Conservation (phyloP, 2,113 vertebrate species). For the Etheostoma cragini region DNA sequence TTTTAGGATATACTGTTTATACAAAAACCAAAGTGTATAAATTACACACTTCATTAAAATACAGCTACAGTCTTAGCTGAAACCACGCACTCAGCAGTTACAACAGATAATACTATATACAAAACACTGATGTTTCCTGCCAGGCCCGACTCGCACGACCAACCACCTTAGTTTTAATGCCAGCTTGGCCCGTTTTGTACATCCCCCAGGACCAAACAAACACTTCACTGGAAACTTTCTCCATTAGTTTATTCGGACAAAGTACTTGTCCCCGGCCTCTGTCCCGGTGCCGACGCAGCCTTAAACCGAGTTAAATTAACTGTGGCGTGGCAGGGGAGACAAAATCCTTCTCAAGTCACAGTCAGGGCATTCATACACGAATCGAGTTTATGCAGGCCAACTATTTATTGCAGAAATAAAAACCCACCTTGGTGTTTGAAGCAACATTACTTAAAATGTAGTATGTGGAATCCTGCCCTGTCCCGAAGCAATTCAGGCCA, state of each 20-base stretch:
- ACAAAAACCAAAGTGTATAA: no score
- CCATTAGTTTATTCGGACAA: conserved; percentile 28
- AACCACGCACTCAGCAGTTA: not conserved
- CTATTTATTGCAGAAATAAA: conserved; percentile 30
- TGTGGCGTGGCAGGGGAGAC: conserved; percentile 40
- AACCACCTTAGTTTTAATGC: not conserved
- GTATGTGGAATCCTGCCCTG: conserved; percentile 16
- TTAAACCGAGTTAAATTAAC: conserved; percentile 55
- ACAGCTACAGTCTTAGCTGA: not conserved
- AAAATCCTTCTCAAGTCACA: conserved; percentile 61
- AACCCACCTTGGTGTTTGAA: conserved; percentile 34
- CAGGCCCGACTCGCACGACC: not conserved
- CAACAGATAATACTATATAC: not conserved
- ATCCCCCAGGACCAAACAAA: not conserved
- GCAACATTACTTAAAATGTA: conserved; percentile 7
- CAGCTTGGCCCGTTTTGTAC: conserved; percentile 5
- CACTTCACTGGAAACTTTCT: conserved; percentile 26
- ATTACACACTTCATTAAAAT: not conserved
- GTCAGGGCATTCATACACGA: conserved; percentile 29
- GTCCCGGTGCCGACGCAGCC: conserved; percentile 49
- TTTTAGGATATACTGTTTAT: no score
- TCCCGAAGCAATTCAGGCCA: conserved; percentile 38
- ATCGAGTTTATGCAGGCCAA: conserved; percentile 23
- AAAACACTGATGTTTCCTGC: not conserved
- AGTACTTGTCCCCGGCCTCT: conserved; percentile 37